phyloP scores from a whole-genome alignment of 2,888 invertebrate species.

The Tetropium fuscum region DNA sequence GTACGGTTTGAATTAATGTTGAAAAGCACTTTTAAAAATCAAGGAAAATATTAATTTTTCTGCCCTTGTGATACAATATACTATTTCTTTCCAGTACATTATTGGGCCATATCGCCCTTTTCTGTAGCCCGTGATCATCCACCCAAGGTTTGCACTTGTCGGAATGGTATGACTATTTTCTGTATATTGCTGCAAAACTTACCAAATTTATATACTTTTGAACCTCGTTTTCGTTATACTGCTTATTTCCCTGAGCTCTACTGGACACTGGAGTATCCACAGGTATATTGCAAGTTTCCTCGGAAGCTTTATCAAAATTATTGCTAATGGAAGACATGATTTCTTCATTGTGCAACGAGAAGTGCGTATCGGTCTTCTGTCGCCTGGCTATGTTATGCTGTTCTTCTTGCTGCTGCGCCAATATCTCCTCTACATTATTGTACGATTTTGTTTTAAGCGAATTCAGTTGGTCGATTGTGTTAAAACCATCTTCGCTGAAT shows the following conservation, averaged over 20 bases:
- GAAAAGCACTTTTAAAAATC: background rate
- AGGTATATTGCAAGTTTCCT: constrained; percentile 16
- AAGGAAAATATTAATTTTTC: background rate
- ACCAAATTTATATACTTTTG: constrained; percentile 69
- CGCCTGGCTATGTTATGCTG: constrained; percentile 13
- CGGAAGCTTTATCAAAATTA: constrained; percentile 29
- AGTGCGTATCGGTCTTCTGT: constrained; percentile 20
- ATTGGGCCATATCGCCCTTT: too few species aligned
- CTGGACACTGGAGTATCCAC: constrained; percentile 61
- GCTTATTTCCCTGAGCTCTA: constrained; percentile 44
- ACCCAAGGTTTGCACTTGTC: too few species aligned
- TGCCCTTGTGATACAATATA: background rate
- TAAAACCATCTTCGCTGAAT: constrained; percentile 26
- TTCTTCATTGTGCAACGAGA: constrained; percentile 21
- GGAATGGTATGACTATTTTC: too few species aligned
- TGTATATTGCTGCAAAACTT: too few species aligned
- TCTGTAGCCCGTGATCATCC: too few species aligned
- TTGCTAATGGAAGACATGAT: constrained; percentile 40
- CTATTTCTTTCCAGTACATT: too few species aligned
- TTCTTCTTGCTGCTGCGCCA: constrained; percentile 34
- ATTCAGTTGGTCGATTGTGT: constrained; percentile 54
- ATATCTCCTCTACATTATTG: constrained; percentile 35
- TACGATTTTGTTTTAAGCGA: constrained; percentile 51
- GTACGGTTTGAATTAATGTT: too few species aligned
- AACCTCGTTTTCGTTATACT: constrained; percentile 62